A percentile compares a stretch with the other conserved stretches of the same genome.
Evolutionary conservation across 2,888 invertebrate genomes (phyloP).

Genomic region (Sesia bembeciformis): DNA sequence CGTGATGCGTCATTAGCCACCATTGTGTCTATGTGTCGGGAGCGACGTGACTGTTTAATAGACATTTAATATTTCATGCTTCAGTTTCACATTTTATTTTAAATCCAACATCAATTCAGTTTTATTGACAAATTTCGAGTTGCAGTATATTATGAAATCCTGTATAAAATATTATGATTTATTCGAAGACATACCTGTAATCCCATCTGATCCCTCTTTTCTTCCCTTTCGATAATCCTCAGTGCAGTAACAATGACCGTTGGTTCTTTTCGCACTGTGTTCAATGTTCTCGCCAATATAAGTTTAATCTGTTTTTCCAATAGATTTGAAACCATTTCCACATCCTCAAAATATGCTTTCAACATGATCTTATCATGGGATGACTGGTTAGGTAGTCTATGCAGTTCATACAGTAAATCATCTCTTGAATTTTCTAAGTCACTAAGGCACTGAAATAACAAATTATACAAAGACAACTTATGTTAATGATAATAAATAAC

Average conservation of each 20-base stretch:
- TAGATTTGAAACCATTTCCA: constrained; percentile 89
- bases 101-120: too few relatives aligned
- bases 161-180: background rate
- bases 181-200: constrained; percentile 62
- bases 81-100: too few relatives aligned
- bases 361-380: constrained; percentile 93
- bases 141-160: too few relatives aligned
- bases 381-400: constrained; percentile 93
- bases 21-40: too few relatives aligned
- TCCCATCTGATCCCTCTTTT: constrained; percentile 93
- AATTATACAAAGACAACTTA: constrained; percentile 1
- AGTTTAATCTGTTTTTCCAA: constrained; percentile 94
- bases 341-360: constrained; percentile 96
- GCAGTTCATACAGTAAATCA: constrained; percentile 94
- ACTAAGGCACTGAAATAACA: constrained; percentile 81
- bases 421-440: constrained; percentile 98
- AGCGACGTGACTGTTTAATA: too few relatives aligned
- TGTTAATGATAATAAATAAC: background rate
- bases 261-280: constrained; percentile 95
- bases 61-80: too few relatives aligned
- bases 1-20: too few relatives aligned
- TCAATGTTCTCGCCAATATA: constrained; percentile 90
- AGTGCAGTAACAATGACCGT: constrained; percentile 96
- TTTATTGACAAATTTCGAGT: too few relatives aligned
- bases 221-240: constrained; percentile 97